Conservation (phyloP, 2,888 invertebrate genomes). For the Dynastes tityus region DNA sequence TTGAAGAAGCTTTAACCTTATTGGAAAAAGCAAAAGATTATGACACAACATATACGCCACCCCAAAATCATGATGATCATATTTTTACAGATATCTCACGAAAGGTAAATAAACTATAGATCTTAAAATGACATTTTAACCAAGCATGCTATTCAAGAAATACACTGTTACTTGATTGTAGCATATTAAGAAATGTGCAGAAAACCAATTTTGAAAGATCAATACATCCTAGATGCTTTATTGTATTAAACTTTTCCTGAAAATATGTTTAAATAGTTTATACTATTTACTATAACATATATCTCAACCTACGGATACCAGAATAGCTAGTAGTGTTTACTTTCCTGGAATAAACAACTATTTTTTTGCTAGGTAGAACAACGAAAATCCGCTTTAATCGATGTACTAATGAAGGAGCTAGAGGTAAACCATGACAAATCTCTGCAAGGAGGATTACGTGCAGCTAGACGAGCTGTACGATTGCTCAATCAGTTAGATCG, state of each 20-base stretch:
- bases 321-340: no score
- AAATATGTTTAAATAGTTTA: no score
- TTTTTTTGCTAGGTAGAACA: conserved; percentile 74
- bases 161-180: no score
- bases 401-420: conserved; percentile 90
- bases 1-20: conserved; percentile 91
- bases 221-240: no score
- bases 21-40: conserved; percentile 80
- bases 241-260: no score
- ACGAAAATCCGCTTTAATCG: conserved; percentile 85
- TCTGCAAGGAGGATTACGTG: conserved; percentile 90
- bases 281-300: no score
- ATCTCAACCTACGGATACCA: no score
- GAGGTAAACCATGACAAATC: conserved; percentile 93
- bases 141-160: no score
- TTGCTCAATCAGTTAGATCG: conserved; percentile 86
- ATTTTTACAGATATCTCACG: conserved; percentile 71
- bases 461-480: conserved; percentile 87
- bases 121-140: no score
- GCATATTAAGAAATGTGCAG: no score
- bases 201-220: no score
- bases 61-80: conserved; percentile 68
- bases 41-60: conserved; percentile 65
- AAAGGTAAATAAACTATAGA: conserved; percentile 60
- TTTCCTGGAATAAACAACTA: no score